Percentiles rank a stretch among this genome's conserved stretches.
phyloP scores from a whole-genome alignment of 2,888 invertebrate genomes.

The Opisthograptis luteolata region DNA sequence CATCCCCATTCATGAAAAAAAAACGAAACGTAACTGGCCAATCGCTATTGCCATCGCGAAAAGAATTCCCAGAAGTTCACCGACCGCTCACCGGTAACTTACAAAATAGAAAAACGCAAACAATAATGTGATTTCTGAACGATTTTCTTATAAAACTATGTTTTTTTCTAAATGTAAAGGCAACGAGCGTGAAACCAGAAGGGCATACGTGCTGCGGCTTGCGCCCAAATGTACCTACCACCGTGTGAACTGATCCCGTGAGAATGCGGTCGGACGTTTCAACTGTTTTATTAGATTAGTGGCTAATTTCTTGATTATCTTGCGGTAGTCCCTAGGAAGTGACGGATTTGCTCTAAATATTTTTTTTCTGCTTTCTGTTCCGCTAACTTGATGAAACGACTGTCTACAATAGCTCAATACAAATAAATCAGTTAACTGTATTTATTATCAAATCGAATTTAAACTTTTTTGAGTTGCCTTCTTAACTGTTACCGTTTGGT shows the following conservation, averaged over 20 bases:
- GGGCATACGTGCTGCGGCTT: slow-evolving; percentile 60
- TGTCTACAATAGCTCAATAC: too few relatives aligned
- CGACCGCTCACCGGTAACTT: slow-evolving; percentile 39
- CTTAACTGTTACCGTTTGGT: too few relatives aligned
- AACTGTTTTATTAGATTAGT: slow-evolving; percentile 45
- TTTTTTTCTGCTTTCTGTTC: not conserved
- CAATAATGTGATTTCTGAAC: slow-evolving; percentile 43
- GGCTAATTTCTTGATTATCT: slow-evolving; percentile 26
- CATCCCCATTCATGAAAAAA: slow-evolving; percentile 22
- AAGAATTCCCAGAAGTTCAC: slow-evolving; percentile 47
- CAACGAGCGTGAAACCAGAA: slow-evolving; percentile 69
- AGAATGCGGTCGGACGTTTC: slow-evolving; percentile 65
- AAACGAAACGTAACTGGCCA: slow-evolving; percentile 32
- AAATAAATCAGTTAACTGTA: too few relatives aligned
- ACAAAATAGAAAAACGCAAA: slow-evolving; percentile 45
- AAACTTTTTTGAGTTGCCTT: too few relatives aligned
- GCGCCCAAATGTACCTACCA: slow-evolving; percentile 56
- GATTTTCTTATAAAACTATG: slow-evolving; percentile 39
- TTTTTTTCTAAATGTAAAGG: slow-evolving; percentile 43
- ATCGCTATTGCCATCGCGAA: slow-evolving; percentile 33
- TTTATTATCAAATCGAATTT: too few relatives aligned
- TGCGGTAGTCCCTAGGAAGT: slow-evolving; percentile 22
- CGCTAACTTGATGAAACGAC: too few relatives aligned
- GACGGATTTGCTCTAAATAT: slow-evolving; percentile 4
- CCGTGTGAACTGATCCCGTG: slow-evolving; percentile 69